Evolutionary conservation across 1,140 invertebrate species (phyloP).

Genomic region (Drosophila ercepeae): DNA sequence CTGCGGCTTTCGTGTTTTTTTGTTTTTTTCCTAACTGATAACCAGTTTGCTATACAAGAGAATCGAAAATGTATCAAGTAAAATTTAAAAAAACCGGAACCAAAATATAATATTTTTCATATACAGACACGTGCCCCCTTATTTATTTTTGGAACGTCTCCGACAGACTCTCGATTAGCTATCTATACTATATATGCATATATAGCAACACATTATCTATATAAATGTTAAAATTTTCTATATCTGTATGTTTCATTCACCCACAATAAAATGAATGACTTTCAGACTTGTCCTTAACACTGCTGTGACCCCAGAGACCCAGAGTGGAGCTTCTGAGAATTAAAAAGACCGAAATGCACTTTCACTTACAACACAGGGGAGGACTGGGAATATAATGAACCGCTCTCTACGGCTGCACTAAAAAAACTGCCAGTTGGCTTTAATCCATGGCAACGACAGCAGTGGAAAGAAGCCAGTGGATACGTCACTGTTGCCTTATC

Average conservation of each 20-base stretch:
- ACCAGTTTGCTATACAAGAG: constrained; percentile 55
- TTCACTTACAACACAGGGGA: constrained; percentile 68
- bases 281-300: constrained; percentile 50
- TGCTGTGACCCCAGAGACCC: constrained; percentile 42
- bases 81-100: constrained; percentile 48
- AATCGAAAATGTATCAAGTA: constrained; percentile 23
- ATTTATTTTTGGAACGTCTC: constrained; percentile 60
- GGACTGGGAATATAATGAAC: constrained; percentile 32
- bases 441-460: constrained; percentile 37
- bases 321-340: constrained; percentile 50
- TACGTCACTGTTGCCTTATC: constrained; percentile 25
- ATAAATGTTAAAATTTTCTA: constrained; percentile 1
- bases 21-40: constrained; percentile 57
- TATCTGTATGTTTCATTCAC: constrained; percentile 3
- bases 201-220: constrained; percentile 21
- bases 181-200: constrained; percentile 9
- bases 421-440: constrained; percentile 65
- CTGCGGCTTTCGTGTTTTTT: constrained; percentile 20
- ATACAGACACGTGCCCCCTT: constrained; percentile 55
- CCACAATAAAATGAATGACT: constrained; percentile 18
- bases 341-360: constrained; percentile 38
- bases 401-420: constrained; percentile 60
- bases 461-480: constrained; percentile 5
- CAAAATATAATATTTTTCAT: constrained; percentile 27
- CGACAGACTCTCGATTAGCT: constrained; percentile 48